Percentiles rank a stretch among this genome's conserved stretches.
These are phyloP conservation scores for Macrotus californicus DNA, from an alignment of 2,113 vertebrate species.

Conservation along the genomic window DNA sequence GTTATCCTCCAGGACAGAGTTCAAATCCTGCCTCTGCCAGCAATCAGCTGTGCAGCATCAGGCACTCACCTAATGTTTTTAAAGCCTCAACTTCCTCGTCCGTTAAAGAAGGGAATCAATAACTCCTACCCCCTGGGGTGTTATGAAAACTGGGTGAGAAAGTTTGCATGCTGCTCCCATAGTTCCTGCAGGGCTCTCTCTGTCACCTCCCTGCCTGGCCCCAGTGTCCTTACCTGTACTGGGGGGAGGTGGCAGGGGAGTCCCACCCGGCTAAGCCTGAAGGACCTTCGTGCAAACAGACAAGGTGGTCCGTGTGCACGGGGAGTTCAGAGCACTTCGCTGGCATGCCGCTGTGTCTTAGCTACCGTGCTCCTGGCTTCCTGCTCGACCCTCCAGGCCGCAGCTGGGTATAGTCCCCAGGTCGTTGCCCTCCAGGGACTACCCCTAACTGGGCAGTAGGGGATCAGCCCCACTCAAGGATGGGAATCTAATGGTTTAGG, in stretches of 20 bases:
- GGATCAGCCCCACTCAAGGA: background rate
- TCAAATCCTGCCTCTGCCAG: background rate
- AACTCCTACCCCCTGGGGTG: background rate
- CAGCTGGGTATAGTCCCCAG: background rate
- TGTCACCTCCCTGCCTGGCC: background rate
- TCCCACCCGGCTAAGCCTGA: background rate
- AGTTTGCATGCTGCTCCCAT: background rate
- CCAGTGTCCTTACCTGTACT: background rate
- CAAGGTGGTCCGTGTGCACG: rapidly evolving
- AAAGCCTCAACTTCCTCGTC: background rate
- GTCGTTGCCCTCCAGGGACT: background rate
- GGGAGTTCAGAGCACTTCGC: too few species aligned
- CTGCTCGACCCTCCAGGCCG: background rate
- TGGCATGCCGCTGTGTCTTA: rapidly evolving
- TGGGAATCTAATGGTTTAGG: background rate
- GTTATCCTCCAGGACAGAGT: background rate
- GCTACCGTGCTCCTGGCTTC: rapidly evolving
- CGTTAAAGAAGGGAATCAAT: background rate
- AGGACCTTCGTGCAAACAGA: background rate
- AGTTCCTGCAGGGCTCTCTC: background rate
- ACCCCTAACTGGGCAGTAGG: rapidly evolving
- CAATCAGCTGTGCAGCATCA: rapidly evolving
- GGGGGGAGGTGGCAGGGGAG: too few species aligned
- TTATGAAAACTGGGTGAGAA: background rate
- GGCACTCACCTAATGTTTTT: background rate